These are phyloP conservation scores for Nibea coibor DNA, from an alignment of 2,113 vertebrate genomes.

Conservation along the genomic window DNA sequence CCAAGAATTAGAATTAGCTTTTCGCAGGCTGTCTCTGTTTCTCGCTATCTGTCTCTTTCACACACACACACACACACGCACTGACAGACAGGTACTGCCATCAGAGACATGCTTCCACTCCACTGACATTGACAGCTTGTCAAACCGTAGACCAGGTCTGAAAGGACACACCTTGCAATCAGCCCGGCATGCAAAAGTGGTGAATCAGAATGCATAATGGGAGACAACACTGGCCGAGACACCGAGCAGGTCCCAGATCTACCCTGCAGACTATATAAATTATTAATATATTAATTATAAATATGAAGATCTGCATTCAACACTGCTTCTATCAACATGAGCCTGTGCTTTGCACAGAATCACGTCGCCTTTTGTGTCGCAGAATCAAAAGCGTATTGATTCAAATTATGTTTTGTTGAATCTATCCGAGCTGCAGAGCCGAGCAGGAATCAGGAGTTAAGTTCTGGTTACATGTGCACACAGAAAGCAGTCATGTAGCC, in stretches of 20 bases:
- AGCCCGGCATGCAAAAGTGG: slow-evolving; percentile 57
- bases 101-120: slow-evolving; percentile 50
- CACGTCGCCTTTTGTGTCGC: background rate
- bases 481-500: background rate
- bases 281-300: slow-evolving; percentile 50
- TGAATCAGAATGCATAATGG: slow-evolving; percentile 47
- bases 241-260: slow-evolving; percentile 18
- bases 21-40: background rate
- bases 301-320: slow-evolving; percentile 13
- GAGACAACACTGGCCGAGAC: slow-evolving; percentile 19
- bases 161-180: slow-evolving; percentile 61
- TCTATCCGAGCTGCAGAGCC: slow-evolving; percentile 8
- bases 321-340: slow-evolving; percentile 15
- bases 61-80: slow-evolving; percentile 25
- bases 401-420: background rate
- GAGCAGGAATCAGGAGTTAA: background rate
- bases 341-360: background rate
- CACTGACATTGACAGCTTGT: slow-evolving; percentile 67
- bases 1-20: slow-evolving; percentile 15
- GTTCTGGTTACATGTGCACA: background rate
- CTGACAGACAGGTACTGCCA: slow-evolving; percentile 52
- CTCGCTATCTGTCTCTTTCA: background rate
- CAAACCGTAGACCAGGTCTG: slow-evolving; percentile 48
- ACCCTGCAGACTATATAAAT: slow-evolving; percentile 22
- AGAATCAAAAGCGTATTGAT: background rate